A percentile compares a stretch with the other conserved stretches of the same genome.
These are phyloP conservation scores for Aythya baeri DNA, from an alignment of 2,113 vertebrate genomes.

Conservation along the genomic window DNA sequence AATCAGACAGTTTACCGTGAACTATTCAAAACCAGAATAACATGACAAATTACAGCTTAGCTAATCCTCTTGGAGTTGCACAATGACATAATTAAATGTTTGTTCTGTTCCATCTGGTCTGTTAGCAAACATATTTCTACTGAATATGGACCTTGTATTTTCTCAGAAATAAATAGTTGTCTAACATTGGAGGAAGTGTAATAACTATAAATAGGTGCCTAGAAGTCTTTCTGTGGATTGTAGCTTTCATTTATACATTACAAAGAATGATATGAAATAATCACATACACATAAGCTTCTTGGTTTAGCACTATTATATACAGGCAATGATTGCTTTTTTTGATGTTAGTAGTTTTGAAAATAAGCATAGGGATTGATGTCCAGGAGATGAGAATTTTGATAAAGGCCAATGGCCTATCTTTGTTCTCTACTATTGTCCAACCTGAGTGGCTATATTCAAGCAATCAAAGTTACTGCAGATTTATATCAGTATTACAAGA, in stretches of 20 bases:
- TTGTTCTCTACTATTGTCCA: background rate
- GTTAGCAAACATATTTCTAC: constrained; percentile 22
- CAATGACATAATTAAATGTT: constrained; percentile 32
- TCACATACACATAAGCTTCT: background rate
- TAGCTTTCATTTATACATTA: background rate
- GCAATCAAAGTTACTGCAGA: background rate
- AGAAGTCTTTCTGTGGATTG: background rate
- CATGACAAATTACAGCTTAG: background rate
- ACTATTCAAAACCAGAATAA: background rate
- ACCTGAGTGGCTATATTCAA: background rate
- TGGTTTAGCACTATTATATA: background rate
- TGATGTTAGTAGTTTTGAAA: background rate
- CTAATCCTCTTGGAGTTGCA: background rate
- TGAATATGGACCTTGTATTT: background rate
- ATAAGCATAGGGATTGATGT: background rate
- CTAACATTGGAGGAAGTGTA: background rate
- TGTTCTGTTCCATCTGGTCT: constrained; percentile 3
- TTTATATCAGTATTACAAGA: background rate
- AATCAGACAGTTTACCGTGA: background rate
- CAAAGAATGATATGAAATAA: background rate
- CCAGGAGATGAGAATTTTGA: background rate
- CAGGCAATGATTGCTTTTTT: background rate
- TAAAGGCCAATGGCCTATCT: background rate
- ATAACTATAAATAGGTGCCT: background rate
- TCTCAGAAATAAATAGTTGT: background rate